phyloP scores from a whole-genome alignment of 2,888 invertebrate genomes.

The Corbicula japonica region DNA sequence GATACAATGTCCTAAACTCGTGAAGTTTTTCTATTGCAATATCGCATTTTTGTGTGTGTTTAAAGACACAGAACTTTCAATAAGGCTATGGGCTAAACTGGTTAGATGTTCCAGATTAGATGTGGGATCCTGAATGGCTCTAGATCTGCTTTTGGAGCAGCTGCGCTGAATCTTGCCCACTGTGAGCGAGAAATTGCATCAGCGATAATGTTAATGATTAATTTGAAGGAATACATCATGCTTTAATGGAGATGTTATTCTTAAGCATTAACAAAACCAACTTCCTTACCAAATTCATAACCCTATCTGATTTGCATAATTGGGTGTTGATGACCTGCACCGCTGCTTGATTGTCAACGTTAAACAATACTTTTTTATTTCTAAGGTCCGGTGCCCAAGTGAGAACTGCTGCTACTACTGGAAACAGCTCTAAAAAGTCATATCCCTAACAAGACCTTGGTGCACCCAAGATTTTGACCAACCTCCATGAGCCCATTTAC shows the following conservation, averaged over 20 bases:
- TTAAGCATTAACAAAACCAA: no score
- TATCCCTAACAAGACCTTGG: not conserved
- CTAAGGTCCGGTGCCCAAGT: not conserved
- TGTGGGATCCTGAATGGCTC: not conserved
- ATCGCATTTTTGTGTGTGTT: no score
- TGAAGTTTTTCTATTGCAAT: no score
- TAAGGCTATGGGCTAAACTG: no score
- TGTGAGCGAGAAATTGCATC: slow-evolving; percentile 1
- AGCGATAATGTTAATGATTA: slow-evolving; percentile 1
- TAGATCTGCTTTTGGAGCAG: slow-evolving; percentile 7
- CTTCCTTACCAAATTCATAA: no score
- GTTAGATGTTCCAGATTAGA: no score
- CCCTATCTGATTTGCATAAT: no score
- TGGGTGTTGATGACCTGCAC: no score
- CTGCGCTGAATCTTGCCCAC: slow-evolving; percentile 4
- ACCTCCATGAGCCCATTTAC: not conserved
- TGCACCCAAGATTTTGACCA: not conserved
- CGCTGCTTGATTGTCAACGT: no score
- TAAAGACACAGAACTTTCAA: no score
- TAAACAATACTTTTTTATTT: not conserved
- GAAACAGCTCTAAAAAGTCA: not conserved
- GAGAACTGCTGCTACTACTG: not conserved
- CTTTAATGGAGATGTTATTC: no score
- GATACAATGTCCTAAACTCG: no score
- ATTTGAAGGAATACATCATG: slow-evolving; percentile 8